These are phyloP conservation scores for Phyllotreta cruciferae DNA, from an alignment of 2,888 invertebrate species.

Conservation along the genomic window DNA sequence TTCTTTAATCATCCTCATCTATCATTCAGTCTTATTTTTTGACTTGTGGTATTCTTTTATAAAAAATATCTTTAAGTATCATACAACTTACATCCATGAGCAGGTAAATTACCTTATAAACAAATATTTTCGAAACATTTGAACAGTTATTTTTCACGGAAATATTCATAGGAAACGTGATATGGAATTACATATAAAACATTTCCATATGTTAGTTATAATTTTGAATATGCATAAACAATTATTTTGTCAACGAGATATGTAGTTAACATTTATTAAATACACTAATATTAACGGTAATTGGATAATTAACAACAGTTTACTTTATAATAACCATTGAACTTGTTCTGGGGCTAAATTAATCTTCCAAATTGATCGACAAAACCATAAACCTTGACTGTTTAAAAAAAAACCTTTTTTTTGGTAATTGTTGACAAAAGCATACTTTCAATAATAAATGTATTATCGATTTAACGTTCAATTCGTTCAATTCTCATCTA, in stretches of 20 bases:
- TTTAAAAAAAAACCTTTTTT: too few relatives aligned
- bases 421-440: too few relatives aligned
- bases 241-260: slow-evolving; percentile 51
- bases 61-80: slow-evolving; percentile 55
- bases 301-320: slow-evolving; percentile 22
- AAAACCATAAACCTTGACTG: too few relatives aligned
- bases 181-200: slow-evolving; percentile 47
- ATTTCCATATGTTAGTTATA: slow-evolving; percentile 38
- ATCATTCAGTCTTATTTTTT: slow-evolving; percentile 57
- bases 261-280: slow-evolving; percentile 57
- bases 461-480: too few relatives aligned
- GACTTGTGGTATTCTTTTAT: slow-evolving; percentile 51
- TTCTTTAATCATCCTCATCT: slow-evolving; percentile 49
- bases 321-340: neutral
- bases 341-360: too few relatives aligned
- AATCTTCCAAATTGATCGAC: too few relatives aligned
- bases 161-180: slow-evolving; percentile 42
- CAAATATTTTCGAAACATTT: slow-evolving; percentile 39
- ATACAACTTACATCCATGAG: slow-evolving; percentile 47
- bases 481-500: too few relatives aligned
- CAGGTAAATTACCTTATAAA: slow-evolving; percentile 40
- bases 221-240: slow-evolving; percentile 39
- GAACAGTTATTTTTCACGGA: slow-evolving; percentile 41
- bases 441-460: too few relatives aligned
- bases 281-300: slow-evolving; percentile 33